Conservation (phyloP, 2,113 vertebrate species). For the Tringa solitaria region DNA sequence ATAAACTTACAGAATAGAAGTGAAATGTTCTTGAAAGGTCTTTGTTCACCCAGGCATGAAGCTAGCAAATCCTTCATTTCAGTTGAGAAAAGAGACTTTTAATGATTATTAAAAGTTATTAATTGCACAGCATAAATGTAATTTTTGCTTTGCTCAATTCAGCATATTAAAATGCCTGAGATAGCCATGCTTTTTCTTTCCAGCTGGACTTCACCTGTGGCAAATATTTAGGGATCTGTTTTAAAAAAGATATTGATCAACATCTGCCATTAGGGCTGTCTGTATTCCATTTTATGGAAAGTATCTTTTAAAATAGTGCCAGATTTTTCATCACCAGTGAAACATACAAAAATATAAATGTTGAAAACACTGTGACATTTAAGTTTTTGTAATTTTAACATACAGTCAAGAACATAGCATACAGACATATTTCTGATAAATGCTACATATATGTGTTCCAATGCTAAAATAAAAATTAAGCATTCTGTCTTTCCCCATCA, state of each 20-base stretch:
- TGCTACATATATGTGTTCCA: background rate
- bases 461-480: background rate
- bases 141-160: background rate
- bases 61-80: background rate
- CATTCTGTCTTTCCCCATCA: background rate
- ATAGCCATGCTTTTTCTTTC: background rate
- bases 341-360: background rate
- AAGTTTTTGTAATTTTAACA: background rate
- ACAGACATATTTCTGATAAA: background rate
- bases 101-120: background rate
- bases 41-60: slow-evolving; percentile 8
- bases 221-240: background rate
- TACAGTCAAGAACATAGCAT: background rate
- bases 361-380: background rate
- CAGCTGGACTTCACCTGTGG: background rate
- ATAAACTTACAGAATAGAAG: slow-evolving; percentile 30
- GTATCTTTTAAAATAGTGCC: background rate
- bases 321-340: background rate
- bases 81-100: background rate
- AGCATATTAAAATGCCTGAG: background rate
- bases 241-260: background rate
- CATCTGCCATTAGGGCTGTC: background rate
- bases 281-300: background rate
- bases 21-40: slow-evolving; percentile 35
- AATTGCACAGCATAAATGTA: background rate